A percentile compares a stretch with the other conserved stretches of the same genome.
Conservation (phyloP, 2,113 vertebrate species). For the Melozone crissalis region DNA sequence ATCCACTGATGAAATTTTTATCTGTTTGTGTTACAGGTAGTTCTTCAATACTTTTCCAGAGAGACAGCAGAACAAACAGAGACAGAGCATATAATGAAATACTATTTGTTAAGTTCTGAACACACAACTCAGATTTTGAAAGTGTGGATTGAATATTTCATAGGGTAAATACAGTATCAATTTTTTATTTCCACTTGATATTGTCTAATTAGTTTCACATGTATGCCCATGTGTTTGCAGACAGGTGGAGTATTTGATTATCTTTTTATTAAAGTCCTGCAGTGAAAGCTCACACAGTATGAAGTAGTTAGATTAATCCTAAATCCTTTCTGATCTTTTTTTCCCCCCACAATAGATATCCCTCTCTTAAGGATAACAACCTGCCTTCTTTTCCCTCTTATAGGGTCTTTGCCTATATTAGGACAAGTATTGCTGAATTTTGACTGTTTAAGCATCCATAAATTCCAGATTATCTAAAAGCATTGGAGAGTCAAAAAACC, state of each 20-base stretch:
- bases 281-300: not conserved
- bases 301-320: not conserved
- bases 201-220: not conserved
- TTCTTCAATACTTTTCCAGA: not conserved
- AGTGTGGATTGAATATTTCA: not conserved
- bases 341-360: not conserved
- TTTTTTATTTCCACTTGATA: not conserved
- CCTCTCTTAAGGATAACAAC: not conserved
- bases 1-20: not conserved
- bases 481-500: not conserved
- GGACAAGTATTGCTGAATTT: not conserved
- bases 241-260: not conserved
- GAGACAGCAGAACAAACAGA: not conserved
- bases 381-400: not conserved
- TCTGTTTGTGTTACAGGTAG: not conserved
- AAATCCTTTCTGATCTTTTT: not conserved
- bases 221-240: not conserved
- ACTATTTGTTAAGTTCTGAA: not conserved
- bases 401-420: not conserved
- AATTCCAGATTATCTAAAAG: not conserved
- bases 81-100: not conserved
- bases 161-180: not conserved
- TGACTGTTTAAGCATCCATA: not conserved
- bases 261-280: not conserved
- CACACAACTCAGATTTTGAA: not conserved